These are phyloP conservation scores for Callocephalon fimbriatum DNA, from an alignment of 2,113 vertebrate genomes.

Conservation along the genomic window DNA sequence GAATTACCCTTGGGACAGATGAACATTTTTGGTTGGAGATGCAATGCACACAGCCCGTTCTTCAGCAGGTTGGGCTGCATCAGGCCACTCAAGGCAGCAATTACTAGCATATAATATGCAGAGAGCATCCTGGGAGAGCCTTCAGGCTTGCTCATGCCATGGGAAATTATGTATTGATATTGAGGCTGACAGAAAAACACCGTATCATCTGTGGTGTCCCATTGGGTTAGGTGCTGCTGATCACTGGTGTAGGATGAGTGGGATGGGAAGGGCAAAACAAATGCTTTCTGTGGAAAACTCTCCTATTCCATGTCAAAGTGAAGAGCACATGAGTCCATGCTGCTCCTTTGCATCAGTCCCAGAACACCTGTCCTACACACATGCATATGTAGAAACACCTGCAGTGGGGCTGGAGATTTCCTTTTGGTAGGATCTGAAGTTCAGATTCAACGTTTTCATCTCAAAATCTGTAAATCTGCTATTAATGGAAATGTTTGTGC, in stretches of 20 bases:
- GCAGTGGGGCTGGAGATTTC: not conserved
- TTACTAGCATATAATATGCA: not conserved
- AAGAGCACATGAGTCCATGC: not conserved
- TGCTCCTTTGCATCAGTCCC: not conserved
- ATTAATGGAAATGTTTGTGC: not conserved
- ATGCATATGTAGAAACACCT: not conserved
- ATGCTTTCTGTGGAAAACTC: not conserved
- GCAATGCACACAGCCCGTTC: fast-evolving
- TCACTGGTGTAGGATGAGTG: too few species aligned
- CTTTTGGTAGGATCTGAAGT: not conserved
- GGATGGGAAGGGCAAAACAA: not conserved
- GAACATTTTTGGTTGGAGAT: not conserved
- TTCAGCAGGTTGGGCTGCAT: not conserved
- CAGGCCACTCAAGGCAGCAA: not conserved
- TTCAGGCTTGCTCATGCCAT: not conserved
- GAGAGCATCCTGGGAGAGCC: not conserved
- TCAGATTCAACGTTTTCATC: not conserved
- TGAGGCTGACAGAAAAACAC: not conserved
- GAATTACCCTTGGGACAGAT: not conserved
- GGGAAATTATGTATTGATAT: not conserved
- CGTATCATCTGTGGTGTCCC: not conserved
- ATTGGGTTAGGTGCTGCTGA: not conserved
- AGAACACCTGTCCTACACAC: not conserved
- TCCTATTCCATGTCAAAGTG: not conserved
- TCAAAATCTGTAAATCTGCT: not conserved